Base-by-base conservation (phyloP, 2,888 invertebrate species). In the Cryptocephalus primarius region DNA sequence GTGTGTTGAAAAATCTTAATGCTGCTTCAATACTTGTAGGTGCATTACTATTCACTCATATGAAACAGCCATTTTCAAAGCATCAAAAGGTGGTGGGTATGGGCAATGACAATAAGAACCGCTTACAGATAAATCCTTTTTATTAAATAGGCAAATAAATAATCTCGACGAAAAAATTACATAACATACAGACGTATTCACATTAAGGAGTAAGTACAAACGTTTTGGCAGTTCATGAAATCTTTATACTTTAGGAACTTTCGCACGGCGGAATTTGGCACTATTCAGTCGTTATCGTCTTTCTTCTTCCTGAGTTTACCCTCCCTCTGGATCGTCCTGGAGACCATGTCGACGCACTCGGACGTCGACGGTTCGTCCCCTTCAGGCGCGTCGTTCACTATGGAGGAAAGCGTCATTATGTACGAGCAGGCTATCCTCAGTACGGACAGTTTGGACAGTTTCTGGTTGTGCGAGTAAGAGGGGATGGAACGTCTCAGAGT, bases 371-470 rank as follows among this genome's bases (percentile, higher is more conserved):
- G 78, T 43, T 74, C 76, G 31, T 34, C 47, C 3, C 12, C 33
- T 8, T 42, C 40, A n/a, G 49, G 49, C 52, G 78, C 83, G 1
- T 76, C 77, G 59, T 86, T 83, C 4, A 88, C 82, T 60, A 88
- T 77, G 54, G 83, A 77, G 42, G 88, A 86, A 51, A 95, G 71
- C 0, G 92, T 88, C 64, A 90, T 77, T 52, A 95, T 94, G 72
- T 95, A 95, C 50, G 90, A 88, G 68, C 92, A 91, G 2, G 94
- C 93, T 66, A 94, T 91, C 71, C 92, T 79, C 50, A 95, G 69
- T 11, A 95, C 92, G 1, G 93, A 92, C 44, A 95, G 71, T 65
- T 95, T 95, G 1, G 92, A 92, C 22, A 95, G 77, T 70, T 94
- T 93, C 70, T 93, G 93, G 64, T 90, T 88, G 66, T 91, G 86